Percentiles rank a stretch among this genome's conserved stretches.
These are phyloP conservation scores for Drosophila ananassae DNA, from an alignment of 1,140 invertebrate species.

Conservation along the genomic window DNA sequence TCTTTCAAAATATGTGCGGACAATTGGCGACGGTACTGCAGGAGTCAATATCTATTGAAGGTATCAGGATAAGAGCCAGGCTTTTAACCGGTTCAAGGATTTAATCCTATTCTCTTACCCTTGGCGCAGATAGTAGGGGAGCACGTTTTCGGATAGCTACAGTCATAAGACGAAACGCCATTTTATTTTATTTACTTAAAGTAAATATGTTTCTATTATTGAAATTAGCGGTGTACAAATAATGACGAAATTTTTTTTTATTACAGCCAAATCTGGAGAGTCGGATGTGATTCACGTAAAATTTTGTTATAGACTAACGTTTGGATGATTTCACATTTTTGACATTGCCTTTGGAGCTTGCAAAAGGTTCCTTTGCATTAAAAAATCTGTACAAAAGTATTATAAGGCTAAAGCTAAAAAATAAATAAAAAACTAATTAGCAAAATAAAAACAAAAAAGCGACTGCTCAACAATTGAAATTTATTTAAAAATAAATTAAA, in stretches of 20 bases:
- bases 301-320: conserved; percentile 13
- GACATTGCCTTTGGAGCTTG: background rate
- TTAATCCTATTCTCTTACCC: conserved; percentile 9
- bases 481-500: conserved; percentile 37
- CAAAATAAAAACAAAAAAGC: conserved; percentile 1
- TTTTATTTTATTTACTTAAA: background rate
- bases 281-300: background rate
- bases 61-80: background rate
- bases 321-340: background rate
- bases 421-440: background rate
- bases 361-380: background rate
- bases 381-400: conserved; percentile 1
- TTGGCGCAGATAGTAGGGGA: background rate
- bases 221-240: conserved; percentile 1
- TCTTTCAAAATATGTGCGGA: conserved; percentile 8
- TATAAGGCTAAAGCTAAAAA: background rate
- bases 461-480: conserved; percentile 63
- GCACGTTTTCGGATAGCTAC: background rate
- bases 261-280: background rate
- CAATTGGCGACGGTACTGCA: background rate
- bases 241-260: background rate
- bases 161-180: conserved; percentile 31
- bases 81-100: background rate
- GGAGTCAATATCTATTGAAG: background rate
- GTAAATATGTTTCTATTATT: background rate